Evolutionary conservation across 2,113 vertebrate species (phyloP).

Genomic region (Burhinus oedicnemus): DNA sequence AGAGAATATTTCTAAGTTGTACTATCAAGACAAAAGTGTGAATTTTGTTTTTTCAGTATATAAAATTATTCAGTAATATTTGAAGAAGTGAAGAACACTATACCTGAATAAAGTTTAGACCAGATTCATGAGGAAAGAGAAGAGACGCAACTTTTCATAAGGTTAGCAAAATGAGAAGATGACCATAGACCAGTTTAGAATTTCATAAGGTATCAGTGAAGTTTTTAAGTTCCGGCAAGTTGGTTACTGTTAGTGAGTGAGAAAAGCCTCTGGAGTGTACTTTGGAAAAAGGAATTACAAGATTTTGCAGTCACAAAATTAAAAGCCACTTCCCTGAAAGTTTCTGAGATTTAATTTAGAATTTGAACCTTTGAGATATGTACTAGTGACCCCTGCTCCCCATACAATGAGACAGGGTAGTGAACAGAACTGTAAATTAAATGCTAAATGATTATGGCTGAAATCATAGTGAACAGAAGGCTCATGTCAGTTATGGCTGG

Average conservation of each 20-base stretch:
- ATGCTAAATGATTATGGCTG: not conserved
- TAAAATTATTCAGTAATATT: not conserved
- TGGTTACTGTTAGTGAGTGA: not conserved
- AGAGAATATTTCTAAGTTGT: not conserved
- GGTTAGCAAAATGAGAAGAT: not conserved
- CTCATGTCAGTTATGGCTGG: not conserved
- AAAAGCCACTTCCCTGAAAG: not conserved
- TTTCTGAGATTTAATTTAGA: slow-evolving; percentile 3
- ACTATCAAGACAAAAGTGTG: not conserved
- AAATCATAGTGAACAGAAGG: not conserved
- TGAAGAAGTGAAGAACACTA: not conserved
- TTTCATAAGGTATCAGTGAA: not conserved
- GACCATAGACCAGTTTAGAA: not conserved
- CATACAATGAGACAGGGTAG: not conserved
- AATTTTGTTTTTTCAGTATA: not conserved
- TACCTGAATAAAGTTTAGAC: not conserved
- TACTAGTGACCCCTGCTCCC: not conserved
- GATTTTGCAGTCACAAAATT: not conserved
- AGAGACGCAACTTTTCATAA: not conserved
- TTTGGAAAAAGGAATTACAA: not conserved
- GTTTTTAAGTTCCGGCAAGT: not conserved
- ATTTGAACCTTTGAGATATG: not conserved
- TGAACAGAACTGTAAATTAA: not conserved
- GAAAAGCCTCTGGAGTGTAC: not conserved
- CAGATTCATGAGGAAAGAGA: not conserved